Evolutionary conservation across 2,113 vertebrate genomes (phyloP).

Genomic region (Xerus inauris): DNA sequence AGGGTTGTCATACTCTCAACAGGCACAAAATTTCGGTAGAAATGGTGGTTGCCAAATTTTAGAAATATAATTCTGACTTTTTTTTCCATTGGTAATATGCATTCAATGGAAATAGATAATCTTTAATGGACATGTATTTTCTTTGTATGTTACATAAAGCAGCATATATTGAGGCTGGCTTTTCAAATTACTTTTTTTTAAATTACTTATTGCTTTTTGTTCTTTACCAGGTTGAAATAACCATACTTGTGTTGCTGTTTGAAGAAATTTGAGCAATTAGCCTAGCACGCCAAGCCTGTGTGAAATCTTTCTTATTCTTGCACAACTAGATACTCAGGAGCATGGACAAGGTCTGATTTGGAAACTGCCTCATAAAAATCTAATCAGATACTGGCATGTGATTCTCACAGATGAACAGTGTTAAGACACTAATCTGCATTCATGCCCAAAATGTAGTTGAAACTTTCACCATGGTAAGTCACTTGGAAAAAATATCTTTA

Average conservation of each 20-base stretch:
- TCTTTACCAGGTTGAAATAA: slow-evolving; percentile 25
- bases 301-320: slow-evolving; percentile 30
- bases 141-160: slow-evolving; percentile 74
- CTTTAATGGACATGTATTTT: slow-evolving; percentile 77
- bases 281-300: neutral
- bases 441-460: slow-evolving; percentile 44
- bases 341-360: neutral
- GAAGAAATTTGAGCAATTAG: slow-evolving; percentile 29
- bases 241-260: slow-evolving; percentile 11
- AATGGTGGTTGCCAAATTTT: slow-evolving; percentile 70
- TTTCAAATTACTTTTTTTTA: slow-evolving; percentile 56
- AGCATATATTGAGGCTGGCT: slow-evolving; percentile 63
- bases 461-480: slow-evolving; percentile 1
- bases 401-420: slow-evolving; percentile 18
- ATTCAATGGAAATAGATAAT: slow-evolving; percentile 78
- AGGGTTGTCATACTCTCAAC: slow-evolving; percentile 53
- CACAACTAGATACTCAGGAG: slow-evolving; percentile 48
- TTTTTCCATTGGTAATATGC: slow-evolving; percentile 67
- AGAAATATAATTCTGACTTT: slow-evolving; percentile 73
- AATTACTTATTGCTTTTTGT: slow-evolving; percentile 68
- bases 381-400: slow-evolving; percentile 13
- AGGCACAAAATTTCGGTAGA: slow-evolving; percentile 69
- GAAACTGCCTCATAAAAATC: slow-evolving; percentile 51
- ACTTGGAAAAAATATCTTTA: slow-evolving; percentile 5
- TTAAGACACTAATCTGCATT: slow-evolving; percentile 52